Evolutionary conservation across 2,113 vertebrate species (phyloP).

Genomic region (Etheostoma cragini): DNA sequence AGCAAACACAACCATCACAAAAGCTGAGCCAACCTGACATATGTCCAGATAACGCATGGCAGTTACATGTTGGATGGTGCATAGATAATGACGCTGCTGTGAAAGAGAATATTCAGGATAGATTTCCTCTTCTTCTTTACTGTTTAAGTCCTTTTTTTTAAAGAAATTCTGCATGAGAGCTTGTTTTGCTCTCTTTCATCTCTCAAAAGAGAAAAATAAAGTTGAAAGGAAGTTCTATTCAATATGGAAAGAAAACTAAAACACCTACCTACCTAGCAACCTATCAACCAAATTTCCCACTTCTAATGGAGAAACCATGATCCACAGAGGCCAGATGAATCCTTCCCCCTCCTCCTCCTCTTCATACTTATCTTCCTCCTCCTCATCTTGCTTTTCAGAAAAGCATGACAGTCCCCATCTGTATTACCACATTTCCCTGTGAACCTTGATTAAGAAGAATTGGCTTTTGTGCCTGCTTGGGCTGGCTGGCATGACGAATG

Average conservation of each 20-base stretch:
- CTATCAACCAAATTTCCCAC: slow-evolving; percentile 31
- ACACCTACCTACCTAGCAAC: background rate
- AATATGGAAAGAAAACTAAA: slow-evolving; percentile 9
- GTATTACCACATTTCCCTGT: slow-evolving; percentile 68
- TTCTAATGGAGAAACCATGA: slow-evolving; percentile 43
- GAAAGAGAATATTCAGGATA: slow-evolving; percentile 29
- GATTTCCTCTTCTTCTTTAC: background rate
- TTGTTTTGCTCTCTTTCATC: slow-evolving; percentile 25
- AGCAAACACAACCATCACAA: background rate
- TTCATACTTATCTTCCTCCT: slow-evolving; percentile 46
- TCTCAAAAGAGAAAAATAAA: slow-evolving; percentile 11
- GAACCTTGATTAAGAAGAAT: slow-evolving; percentile 62
- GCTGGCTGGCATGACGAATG: slow-evolving; percentile 61
- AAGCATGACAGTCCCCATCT: slow-evolving; percentile 68
- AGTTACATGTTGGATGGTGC: slow-evolving; percentile 19
- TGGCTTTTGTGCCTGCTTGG: slow-evolving; percentile 60
- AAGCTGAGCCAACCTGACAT: slow-evolving; percentile 40
- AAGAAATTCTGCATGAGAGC: background rate
- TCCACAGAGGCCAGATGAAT: slow-evolving; percentile 48
- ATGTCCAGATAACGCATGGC: slow-evolving; percentile 45
- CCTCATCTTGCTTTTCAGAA: slow-evolving; percentile 48
- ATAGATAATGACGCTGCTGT: slow-evolving; percentile 15
- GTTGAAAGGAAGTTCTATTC: slow-evolving; percentile 21
- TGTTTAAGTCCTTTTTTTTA: slow-evolving; percentile 1
- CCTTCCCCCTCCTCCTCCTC: slow-evolving; percentile 35